phyloP scores from a whole-genome alignment of 2,113 vertebrate genomes.

The Zosterops japonicus region DNA sequence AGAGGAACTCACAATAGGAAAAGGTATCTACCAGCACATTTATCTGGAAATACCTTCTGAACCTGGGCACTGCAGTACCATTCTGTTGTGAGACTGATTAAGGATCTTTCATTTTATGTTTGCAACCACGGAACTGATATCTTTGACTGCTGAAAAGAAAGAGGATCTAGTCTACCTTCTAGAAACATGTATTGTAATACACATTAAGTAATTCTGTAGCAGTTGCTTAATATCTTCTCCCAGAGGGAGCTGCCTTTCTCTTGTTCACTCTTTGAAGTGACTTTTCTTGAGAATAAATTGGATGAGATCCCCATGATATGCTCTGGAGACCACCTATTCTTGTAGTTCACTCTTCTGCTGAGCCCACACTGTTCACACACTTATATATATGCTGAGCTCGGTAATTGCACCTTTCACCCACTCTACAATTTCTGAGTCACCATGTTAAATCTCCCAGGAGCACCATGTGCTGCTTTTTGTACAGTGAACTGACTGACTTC shows the following conservation, averaged over 20 bases:
- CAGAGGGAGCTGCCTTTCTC: not conserved
- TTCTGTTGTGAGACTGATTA: not conserved
- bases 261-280: not conserved
- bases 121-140: not conserved
- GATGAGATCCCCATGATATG: not conserved
- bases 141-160: not conserved
- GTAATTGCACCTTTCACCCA: not conserved
- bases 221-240: not conserved
- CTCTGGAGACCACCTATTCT: not conserved
- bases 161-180: not conserved
- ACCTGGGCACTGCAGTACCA: not conserved
- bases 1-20: not conserved
- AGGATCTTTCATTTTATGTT: not conserved
- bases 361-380: not conserved
- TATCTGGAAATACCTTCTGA: not conserved
- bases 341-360: not conserved
- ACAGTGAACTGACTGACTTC: not conserved
- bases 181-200: not conserved
- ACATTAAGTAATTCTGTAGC: not conserved
- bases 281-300: not conserved
- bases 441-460: not conserved
- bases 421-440: not conserved
- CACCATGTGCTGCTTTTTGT: not conserved
- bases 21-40: not conserved
- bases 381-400: not conserved